These are phyloP conservation scores for Heliornis fulica DNA, from an alignment of 2,113 vertebrate genomes.

Conservation along the genomic window DNA sequence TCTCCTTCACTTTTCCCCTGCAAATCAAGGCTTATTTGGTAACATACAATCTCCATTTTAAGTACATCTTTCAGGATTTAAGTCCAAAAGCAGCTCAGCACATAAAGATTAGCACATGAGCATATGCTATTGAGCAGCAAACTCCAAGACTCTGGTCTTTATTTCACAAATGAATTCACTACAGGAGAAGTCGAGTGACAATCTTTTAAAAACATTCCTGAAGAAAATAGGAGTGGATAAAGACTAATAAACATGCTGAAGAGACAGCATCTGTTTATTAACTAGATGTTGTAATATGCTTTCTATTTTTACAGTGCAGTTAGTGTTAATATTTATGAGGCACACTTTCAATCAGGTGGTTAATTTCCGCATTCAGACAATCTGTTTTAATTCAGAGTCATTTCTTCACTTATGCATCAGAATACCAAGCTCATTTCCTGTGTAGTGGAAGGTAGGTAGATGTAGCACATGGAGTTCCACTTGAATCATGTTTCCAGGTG, in stretches of 20 bases:
- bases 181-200: background rate
- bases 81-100: slow-evolving; percentile 16
- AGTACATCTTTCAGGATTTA: background rate
- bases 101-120: background rate
- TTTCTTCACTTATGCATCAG: background rate
- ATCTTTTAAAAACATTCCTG: background rate
- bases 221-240: background rate
- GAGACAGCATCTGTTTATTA: background rate
- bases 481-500: background rate
- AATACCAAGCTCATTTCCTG: slow-evolving; percentile 9
- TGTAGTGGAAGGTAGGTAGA: background rate
- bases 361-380: slow-evolving; percentile 34
- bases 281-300: background rate
- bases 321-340: slow-evolving; percentile 40
- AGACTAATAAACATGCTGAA: background rate
- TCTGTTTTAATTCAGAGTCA: slow-evolving; percentile 3
- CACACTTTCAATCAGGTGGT: slow-evolving; percentile 19
- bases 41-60: background rate
- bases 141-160: background rate
- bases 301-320: slow-evolving; percentile 11
- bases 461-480: background rate
- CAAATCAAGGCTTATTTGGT: background rate
- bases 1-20: background rate
- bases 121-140: background rate
- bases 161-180: background rate